Base-by-base conservation (phyloP, 2,113 vertebrate species). In the Otolemur garnettii region DNA sequence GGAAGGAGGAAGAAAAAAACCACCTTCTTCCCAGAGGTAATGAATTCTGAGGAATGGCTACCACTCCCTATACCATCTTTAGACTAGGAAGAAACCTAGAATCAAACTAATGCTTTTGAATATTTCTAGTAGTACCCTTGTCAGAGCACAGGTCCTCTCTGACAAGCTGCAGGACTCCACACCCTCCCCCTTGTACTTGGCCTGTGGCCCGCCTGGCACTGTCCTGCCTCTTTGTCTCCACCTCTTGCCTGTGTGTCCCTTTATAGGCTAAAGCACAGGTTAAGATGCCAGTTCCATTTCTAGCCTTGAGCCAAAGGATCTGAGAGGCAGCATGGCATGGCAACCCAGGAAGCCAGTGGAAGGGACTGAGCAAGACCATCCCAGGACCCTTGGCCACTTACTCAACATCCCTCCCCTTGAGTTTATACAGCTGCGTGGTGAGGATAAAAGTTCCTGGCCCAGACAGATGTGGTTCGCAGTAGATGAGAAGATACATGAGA, bases 271-370 rank as follows among this genome's bases (percentile, higher is more conserved):
- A 71, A 59, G 35, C 50, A 19, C 59, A 38, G 26, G 55, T 24
- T n/a, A 24, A 60, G 72, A 33, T 12, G 19, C 24, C 53, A 71
- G 15, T 35, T 60, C 26, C 66, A 28, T 62, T 28, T 78, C n/a
- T 9, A 72, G 78, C 38, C 89, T 60, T 68, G 60, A 69, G 64
- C 62, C n/a, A 22, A n/a, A 5, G 17, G 38, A 18, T 24, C 30
- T 18, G 35, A 22, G 18, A 62, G 71, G 19, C 33, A 18, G 7
- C 2, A 0, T 9, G 38, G 53, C 79, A 45, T 0, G 13, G 45
- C 9, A 12, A 59, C 1, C 11, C 1, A 35, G 57, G 45, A 35
- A 38, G 28, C 42, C 1, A 1, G 33, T 0, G 18, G 14, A 26
- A 79, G 21, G 50, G 35, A 22, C 28, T 12, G 14, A 69, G 5